phyloP scores from a whole-genome alignment of 2,888 invertebrate genomes.

The Sphaerophoria taeniata region DNA sequence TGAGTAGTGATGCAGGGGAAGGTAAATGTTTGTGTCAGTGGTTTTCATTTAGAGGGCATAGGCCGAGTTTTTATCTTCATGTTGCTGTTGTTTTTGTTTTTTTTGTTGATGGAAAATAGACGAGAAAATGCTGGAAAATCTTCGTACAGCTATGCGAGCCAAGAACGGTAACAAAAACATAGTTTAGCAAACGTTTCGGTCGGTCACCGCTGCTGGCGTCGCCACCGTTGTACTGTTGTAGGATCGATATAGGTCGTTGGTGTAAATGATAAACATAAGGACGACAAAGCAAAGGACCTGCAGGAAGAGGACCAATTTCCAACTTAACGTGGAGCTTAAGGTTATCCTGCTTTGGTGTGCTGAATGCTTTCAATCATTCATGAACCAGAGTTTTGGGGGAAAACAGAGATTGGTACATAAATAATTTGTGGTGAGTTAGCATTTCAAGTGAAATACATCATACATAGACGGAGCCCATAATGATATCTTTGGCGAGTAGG shows the following conservation, averaged over 20 bases:
- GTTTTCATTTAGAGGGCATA: conserved; percentile 54
- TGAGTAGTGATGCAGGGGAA: conserved; percentile 16
- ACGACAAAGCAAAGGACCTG: not conserved
- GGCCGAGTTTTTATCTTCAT: conserved; percentile 30
- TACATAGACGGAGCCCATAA: not conserved
- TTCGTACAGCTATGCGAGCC: conserved; percentile 1
- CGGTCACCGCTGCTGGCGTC: not conserved
- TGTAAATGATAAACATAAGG: conserved; percentile 1
- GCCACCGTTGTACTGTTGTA: too few relatives aligned
- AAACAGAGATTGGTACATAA: conserved; percentile 54
- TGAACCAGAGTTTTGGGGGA: conserved; percentile 28
- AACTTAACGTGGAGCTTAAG: conserved; percentile 32
- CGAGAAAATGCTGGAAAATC: conserved; percentile 38
- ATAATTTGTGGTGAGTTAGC: conserved; percentile 50
- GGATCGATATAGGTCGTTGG: not conserved
- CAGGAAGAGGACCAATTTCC: conserved; percentile 5
- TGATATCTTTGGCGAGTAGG: conserved; percentile 2
- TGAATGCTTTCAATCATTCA: conserved; percentile 64
- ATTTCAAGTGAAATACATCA: conserved; percentile 33
- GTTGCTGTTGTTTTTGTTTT: not conserved
- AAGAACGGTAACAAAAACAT: conserved; percentile 10
- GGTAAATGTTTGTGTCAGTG: conserved; percentile 60
- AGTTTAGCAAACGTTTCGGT: conserved; percentile 26
- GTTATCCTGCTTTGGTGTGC: conserved; percentile 18
- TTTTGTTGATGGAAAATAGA: too few relatives aligned